phyloP scores from a whole-genome alignment of 2,113 vertebrate species.

The Brienomyrus longianalis region DNA sequence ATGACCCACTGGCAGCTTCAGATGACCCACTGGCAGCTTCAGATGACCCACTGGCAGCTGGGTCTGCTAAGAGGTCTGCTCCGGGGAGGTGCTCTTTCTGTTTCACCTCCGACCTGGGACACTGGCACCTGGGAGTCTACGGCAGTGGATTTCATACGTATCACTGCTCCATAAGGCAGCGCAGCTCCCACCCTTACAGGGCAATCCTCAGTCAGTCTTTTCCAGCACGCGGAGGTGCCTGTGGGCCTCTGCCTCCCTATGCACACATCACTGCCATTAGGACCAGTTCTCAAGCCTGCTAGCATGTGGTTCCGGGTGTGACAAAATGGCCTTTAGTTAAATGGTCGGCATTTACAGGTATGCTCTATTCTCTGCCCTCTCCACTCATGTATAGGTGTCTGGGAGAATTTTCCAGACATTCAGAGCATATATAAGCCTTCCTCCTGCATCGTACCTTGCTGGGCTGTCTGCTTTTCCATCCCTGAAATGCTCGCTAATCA shows the following conservation, averaged over 20 bases:
- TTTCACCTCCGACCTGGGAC: neutral
- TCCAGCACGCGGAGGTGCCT: neutral
- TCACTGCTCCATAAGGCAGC: neutral
- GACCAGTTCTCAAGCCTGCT: neutral
- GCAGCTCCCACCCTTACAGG: neutral
- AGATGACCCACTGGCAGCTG: neutral
- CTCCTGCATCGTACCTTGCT: neutral
- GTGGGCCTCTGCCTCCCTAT: neutral
- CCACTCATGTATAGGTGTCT: neutral
- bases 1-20: too few relatives aligned
- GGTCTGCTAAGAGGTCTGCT: neutral
- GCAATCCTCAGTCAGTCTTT: neutral
- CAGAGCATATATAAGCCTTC: neutral
- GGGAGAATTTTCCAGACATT: neutral
- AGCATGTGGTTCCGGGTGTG: neutral
- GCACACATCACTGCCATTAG: neutral
- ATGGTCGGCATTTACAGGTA: neutral
- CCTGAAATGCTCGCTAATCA: neutral
- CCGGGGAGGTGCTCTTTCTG: neutral
- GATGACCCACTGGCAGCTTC: neutral
- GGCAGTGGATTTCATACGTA: neutral
- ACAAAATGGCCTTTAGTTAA: neutral
- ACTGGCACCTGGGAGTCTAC: neutral
- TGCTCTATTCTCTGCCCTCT: neutral
- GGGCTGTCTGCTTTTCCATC: neutral